phyloP scores from a whole-genome alignment of 2,113 vertebrate genomes.

The Erpornis zantholeuca region DNA sequence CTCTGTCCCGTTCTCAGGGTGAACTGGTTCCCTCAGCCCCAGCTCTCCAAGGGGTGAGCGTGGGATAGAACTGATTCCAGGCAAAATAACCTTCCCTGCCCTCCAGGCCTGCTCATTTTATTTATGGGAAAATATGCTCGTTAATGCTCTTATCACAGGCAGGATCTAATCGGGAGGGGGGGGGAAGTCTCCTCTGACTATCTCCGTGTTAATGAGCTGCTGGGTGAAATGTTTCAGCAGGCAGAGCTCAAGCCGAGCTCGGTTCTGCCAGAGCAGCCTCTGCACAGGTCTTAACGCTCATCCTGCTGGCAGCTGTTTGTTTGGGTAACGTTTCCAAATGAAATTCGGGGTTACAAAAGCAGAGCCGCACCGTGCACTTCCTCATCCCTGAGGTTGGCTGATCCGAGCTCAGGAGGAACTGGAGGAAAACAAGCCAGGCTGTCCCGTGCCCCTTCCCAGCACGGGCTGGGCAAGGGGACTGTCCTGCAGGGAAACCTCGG shows the following conservation, averaged over 20 bases:
- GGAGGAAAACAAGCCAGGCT: background rate
- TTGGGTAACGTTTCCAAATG: constrained; percentile 20
- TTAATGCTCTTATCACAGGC: constrained; percentile 43
- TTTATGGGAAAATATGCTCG: constrained; percentile 27
- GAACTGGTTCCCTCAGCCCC: background rate
- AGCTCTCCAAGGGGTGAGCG: background rate
- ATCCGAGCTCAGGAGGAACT: background rate
- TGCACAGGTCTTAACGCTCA: constrained; percentile 4
- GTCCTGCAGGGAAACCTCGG: background rate
- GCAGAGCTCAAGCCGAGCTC: constrained; percentile 1
- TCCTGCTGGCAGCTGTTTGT: constrained; percentile 27
- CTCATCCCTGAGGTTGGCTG: background rate
- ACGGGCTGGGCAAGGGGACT: background rate
- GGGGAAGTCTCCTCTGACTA: background rate
- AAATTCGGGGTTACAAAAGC: background rate
- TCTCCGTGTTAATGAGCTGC: constrained; percentile 16
- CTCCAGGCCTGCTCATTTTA: constrained; percentile 22
- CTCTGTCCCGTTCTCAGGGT: background rate
- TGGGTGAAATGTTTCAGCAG: constrained; percentile 34
- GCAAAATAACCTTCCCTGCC: constrained; percentile 42
- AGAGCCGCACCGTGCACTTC: background rate
- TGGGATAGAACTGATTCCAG: background rate
- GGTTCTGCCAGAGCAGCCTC: background rate
- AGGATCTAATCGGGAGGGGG: background rate
- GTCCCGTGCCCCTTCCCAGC: background rate